Percentiles rank a stretch among this genome's conserved stretches.
Evolutionary conservation across 2,797 vertebrate species (phyloP).

Genomic region (Zonotrichia albicollis): DNA sequence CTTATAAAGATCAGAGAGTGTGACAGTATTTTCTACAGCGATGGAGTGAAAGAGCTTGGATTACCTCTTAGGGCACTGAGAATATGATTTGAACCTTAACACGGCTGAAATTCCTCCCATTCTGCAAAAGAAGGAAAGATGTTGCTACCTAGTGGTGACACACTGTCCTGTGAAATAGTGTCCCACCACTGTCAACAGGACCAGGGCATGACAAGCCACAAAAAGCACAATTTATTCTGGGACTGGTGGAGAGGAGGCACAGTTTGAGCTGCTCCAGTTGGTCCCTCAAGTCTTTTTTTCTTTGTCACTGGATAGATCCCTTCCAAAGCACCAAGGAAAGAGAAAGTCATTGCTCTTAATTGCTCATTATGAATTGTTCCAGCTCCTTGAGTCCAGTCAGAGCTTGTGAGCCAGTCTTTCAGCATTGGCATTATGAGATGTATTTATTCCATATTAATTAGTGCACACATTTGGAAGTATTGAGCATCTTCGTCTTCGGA

Average conservation of each 20-base stretch:
- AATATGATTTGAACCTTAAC: neutral
- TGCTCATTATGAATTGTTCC: neutral
- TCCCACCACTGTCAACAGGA: neutral
- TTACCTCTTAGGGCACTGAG: neutral
- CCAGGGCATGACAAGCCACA: neutral
- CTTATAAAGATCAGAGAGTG: neutral
- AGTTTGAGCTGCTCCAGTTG: neutral
- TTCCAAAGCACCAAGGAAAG: neutral
- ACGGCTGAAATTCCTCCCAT: neutral
- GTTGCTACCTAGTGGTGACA: neutral
- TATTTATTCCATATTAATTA: constrained; percentile 44
- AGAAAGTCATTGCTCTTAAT: neutral
- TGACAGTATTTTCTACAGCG: neutral
- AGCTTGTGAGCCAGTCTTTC: neutral
- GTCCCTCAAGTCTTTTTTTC: neutral
- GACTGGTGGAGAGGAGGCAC: neutral
- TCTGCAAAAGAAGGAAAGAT: neutral
- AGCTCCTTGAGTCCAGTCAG: constrained; percentile 15
- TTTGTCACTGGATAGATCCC: neutral
- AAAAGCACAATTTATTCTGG: neutral
- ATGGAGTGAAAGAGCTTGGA: neutral
- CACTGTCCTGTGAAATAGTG: neutral
- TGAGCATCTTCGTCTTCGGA: constrained; percentile 6
- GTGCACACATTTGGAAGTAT: neutral
- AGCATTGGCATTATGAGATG: neutral